Conservation (phyloP, 2,797 vertebrate species). For the Phoxinus dragarum region DNA sequence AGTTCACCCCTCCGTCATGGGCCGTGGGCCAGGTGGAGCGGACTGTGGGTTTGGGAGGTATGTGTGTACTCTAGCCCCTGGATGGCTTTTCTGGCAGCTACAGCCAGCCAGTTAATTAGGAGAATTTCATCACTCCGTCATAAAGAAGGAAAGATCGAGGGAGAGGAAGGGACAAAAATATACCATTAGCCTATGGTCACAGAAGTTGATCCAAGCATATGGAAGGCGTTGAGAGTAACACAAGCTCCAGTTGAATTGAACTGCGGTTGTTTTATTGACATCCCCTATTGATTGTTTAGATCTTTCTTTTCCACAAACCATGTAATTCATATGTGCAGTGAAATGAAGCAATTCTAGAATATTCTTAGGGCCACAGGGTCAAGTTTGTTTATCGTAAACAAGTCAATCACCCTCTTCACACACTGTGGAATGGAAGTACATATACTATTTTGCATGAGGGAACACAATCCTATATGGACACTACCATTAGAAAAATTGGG, state of each 20-base stretch:
- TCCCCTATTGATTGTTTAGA: constrained; percentile 25
- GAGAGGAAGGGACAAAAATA: constrained; percentile 40
- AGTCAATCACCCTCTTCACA: constrained; percentile 25
- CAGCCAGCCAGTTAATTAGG: constrained; percentile 76
- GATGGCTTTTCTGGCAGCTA: constrained; percentile 65
- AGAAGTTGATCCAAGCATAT: constrained; percentile 46
- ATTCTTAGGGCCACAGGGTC: constrained; percentile 11
- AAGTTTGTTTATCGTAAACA: constrained; percentile 29
- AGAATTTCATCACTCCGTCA: constrained; percentile 72
- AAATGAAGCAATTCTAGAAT: constrained; percentile 14
- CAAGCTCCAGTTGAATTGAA: constrained; percentile 15
- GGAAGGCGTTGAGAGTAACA: constrained; percentile 30
- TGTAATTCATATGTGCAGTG: constrained; percentile 27
- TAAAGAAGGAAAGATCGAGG: constrained; percentile 26
- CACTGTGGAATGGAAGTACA: background rate
- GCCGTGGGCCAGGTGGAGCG: constrained; percentile 60
- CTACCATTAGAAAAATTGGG: background rate
- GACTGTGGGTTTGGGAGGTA: constrained; percentile 18
- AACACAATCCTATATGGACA: background rate
- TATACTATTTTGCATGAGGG: background rate
- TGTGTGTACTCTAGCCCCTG: constrained; percentile 50
- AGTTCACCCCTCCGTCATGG: constrained; percentile 43
- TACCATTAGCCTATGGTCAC: constrained; percentile 38
- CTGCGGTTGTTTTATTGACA: constrained; percentile 21
- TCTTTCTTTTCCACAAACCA: background rate